phyloP scores from a whole-genome alignment of 1,140 invertebrate species.

The Ruditapes philippinarum region DNA sequence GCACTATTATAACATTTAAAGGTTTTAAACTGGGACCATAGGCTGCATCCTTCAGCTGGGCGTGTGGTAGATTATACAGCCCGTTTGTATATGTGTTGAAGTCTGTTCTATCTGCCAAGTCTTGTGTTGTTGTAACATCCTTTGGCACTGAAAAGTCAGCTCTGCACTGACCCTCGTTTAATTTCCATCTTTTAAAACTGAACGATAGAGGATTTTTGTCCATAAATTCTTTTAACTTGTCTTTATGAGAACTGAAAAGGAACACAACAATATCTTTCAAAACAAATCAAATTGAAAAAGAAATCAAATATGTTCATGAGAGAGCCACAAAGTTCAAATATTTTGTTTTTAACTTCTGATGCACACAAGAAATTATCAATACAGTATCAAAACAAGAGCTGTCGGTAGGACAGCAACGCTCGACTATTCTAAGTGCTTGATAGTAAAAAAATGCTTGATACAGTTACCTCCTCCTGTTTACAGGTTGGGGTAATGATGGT shows the following conservation, averaged over 20 bases:
- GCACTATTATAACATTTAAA: slow-evolving; percentile 97
- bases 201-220: slow-evolving; percentile 32
- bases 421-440: too few relatives aligned
- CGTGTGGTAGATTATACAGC: slow-evolving; percentile 76
- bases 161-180: slow-evolving; percentile 1
- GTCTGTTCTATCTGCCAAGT: slow-evolving; percentile 72
- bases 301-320: too few relatives aligned
- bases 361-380: too few relatives aligned
- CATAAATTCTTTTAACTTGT: slow-evolving; percentile 23
- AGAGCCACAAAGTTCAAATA: too few relatives aligned
- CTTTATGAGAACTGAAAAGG: slow-evolving; percentile 33
- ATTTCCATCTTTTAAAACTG: neutral
- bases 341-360: slow-evolving; percentile 2
- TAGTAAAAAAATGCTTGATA: too few relatives aligned
- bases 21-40: slow-evolving; percentile 86
- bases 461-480: too few relatives aligned
- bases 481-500: too few relatives aligned
- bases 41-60: slow-evolving; percentile 31
- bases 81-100: slow-evolving; percentile 74
- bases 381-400: too few relatives aligned
- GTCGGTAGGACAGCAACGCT: too few relatives aligned
- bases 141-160: slow-evolving; percentile 24
- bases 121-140: slow-evolving; percentile 56
- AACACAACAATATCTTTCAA: slow-evolving; percentile 14
- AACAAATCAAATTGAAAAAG: neutral